Percentiles rank a stretch among this genome's conserved stretches.
These are phyloP conservation scores for Tetrapedia diversipes DNA, from an alignment of 2,888 invertebrate species.

Conservation along the genomic window DNA sequence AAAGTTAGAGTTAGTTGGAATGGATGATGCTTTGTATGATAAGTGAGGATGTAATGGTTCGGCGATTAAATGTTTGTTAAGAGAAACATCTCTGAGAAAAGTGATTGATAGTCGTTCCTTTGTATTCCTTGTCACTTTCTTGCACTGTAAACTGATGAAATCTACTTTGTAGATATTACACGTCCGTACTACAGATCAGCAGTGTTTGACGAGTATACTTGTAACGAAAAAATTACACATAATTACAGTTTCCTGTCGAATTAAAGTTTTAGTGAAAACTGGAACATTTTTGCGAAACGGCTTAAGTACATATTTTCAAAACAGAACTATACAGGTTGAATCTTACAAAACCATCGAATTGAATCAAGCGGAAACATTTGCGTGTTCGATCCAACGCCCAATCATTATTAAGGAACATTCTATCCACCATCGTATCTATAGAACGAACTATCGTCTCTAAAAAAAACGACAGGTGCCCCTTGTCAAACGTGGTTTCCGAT, in stretches of 20 bases:
- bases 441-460: conserved; percentile 15
- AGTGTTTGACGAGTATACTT: no score
- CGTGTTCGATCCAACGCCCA: background rate
- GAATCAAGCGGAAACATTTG: background rate
- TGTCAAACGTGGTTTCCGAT: conserved; percentile 40
- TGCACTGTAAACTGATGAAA: no score
- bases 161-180: no score
- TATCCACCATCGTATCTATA: background rate
- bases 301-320: no score
- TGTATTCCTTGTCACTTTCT: no score
- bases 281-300: no score
- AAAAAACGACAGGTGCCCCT: conserved; percentile 49
- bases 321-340: no score
- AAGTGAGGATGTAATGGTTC: background rate
- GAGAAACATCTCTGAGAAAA: background rate
- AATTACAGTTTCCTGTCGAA: no score
- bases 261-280: no score
- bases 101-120: background rate
- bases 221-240: no score
- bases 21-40: background rate
- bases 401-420: background rate
- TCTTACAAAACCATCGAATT: background rate
- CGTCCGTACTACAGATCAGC: no score
- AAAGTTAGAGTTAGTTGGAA: background rate
- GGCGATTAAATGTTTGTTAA: conserved; percentile 2